Base-by-base conservation (phyloP, 2,797 vertebrate genomes). In the Sebastiscus albofasciatus region DNA sequence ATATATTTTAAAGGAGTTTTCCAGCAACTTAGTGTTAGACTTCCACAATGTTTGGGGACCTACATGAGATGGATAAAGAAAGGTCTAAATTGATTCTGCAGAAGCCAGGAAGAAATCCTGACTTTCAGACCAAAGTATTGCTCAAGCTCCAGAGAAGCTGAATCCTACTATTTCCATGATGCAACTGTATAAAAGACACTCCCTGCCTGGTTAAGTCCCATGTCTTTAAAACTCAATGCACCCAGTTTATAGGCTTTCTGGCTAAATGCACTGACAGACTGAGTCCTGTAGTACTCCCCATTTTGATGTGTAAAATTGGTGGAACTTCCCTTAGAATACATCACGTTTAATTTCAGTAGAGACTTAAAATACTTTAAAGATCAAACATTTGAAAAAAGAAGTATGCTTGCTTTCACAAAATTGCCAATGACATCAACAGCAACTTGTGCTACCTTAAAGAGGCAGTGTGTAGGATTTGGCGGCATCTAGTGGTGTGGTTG, bases 1-100 rank as follows among this genome's bases (percentile, higher is more conserved):
- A 77, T 77, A 36, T 77, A 68, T 77, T 83, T 86, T 81, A 77
- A 82, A 77, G 34, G 36, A 73, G 39, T 31, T 12, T 68, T 39
- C 34, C 62, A 26, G 22, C 14, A 24, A 26, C 39, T 65, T 65
- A 65, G 62, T 42, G 5, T 65, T 26, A 1, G 22, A 42, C 73
- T 36, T 76, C 69, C 39, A 83, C 66, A 88, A 81, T 72, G 64
- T 39, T 58, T 10, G 55, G 39, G n/a, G 67, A 56, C 68, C 71
- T 73, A 76, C 67, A 83, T 34, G 69, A 70, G 64, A 68, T 39
- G 67, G 27, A 76, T 77, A 14, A 52, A 60, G 29, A 78, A 72
- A 52, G 27, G 16, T 73, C 66, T 72, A 65, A 61, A 81, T 54
- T 75, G 77, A 76, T 78, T 86, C 67, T 49, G 33, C 18, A 67